phyloP scores from a whole-genome alignment of 2,888 invertebrate species.

The Pharmacophagus antenor region DNA sequence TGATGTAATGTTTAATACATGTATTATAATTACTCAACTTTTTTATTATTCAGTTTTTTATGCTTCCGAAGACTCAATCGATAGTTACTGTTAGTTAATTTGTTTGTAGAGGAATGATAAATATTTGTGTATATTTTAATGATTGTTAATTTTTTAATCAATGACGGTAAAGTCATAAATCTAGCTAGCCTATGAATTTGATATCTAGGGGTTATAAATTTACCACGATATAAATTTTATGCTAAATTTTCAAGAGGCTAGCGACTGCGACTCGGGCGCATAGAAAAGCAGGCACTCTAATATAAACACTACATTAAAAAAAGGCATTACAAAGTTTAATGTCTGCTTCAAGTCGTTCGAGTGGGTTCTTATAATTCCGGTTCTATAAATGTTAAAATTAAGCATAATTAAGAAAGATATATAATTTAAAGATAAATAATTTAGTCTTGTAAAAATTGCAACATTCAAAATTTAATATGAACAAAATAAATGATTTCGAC shows the following conservation, averaged over 20 bases:
- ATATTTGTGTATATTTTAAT: not conserved
- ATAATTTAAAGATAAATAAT: too few relatives aligned
- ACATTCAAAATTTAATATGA: slow-evolving; percentile 11
- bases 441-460: slow-evolving; percentile 24
- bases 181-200: too few relatives aligned
- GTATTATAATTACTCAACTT: too few relatives aligned
- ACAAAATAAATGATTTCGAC: slow-evolving; percentile 6
- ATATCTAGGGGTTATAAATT: too few relatives aligned
- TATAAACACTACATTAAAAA: slow-evolving; percentile 32
- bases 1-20: too few relatives aligned
- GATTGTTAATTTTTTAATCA: too few relatives aligned
- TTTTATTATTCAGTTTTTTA: too few relatives aligned
- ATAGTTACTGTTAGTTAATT: too few relatives aligned
- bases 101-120: not conserved
- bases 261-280: slow-evolving; percentile 29
- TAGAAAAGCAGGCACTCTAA: slow-evolving; percentile 32
- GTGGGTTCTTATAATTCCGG: slow-evolving; percentile 32
- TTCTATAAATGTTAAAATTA: slow-evolving; percentile 32
- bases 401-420: slow-evolving; percentile 31
- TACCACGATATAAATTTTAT: slow-evolving; percentile 7
- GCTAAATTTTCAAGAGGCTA: slow-evolving; percentile 18
- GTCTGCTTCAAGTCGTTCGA: slow-evolving; percentile 30
- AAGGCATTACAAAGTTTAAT: slow-evolving; percentile 39
- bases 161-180: too few relatives aligned
- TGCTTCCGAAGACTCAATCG: too few relatives aligned